phyloP scores from a whole-genome alignment of 2,797 vertebrate genomes.

The Gymnopithys bicolor region DNA sequence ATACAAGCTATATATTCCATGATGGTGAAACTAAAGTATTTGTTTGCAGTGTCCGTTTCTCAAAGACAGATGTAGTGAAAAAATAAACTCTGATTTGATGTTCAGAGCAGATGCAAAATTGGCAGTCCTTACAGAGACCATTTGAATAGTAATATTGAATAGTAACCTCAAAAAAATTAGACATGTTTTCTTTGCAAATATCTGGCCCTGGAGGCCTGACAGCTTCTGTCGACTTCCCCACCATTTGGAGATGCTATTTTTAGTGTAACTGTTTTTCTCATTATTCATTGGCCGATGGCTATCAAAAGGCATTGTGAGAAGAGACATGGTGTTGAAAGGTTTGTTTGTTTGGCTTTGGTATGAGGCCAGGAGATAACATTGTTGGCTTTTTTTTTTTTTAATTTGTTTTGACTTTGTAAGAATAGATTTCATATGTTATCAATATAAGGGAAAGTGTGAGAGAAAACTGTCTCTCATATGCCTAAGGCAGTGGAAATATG shows the following conservation, averaged over 20 bases:
- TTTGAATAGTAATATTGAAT: neutral
- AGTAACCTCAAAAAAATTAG: slow-evolving; percentile 11
- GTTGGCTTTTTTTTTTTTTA: neutral
- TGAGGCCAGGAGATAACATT: slow-evolving; percentile 68
- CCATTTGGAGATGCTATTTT: slow-evolving; percentile 59
- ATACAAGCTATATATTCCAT: neutral
- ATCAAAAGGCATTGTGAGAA: slow-evolving; percentile 72
- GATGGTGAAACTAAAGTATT: slow-evolving; percentile 6
- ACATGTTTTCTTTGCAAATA: slow-evolving; percentile 43
- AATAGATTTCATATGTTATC: slow-evolving; percentile 21
- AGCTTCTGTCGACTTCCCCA: slow-evolving; percentile 40
- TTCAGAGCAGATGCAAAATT: slow-evolving; percentile 6
- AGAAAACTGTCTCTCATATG: slow-evolving; percentile 19
- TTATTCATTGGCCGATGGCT: slow-evolving; percentile 67
- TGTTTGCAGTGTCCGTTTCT: neutral
- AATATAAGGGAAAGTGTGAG: slow-evolving; percentile 14
- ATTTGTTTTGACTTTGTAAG: slow-evolving; percentile 49
- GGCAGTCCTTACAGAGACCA: neutral
- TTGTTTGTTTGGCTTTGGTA: slow-evolving; percentile 69
- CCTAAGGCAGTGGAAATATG: neutral
- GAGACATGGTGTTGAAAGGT: slow-evolving; percentile 53
- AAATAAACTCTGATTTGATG: slow-evolving; percentile 19
- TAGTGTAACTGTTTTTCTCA: slow-evolving; percentile 59
- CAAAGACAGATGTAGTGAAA: slow-evolving; percentile 27
- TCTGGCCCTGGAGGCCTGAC: slow-evolving; percentile 35